A percentile compares a stretch with the other conserved stretches of the same genome.
Evolutionary conservation across 2,888 invertebrate genomes (phyloP).

Genomic region (Sarcophaga carnaria): DNA sequence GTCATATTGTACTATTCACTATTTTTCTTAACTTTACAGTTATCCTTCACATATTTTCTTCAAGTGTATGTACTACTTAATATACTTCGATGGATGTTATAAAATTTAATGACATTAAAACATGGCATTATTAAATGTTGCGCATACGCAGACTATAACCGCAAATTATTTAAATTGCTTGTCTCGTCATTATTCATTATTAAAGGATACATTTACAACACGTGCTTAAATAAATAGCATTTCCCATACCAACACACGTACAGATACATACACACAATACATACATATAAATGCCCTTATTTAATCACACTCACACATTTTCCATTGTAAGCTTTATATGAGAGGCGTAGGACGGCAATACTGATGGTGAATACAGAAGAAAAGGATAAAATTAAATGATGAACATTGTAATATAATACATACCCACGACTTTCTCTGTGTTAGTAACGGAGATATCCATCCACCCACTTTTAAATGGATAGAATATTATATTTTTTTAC

Average conservation of each 20-base stretch:
- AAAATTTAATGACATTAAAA: constrained; percentile 56
- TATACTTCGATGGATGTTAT: neutral
- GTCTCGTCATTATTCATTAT: constrained; percentile 81
- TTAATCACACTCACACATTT: neutral
- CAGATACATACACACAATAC: constrained; percentile 15
- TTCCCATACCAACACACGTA: constrained; percentile 34
- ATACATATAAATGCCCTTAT: neutral
- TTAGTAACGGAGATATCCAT: too few species aligned
- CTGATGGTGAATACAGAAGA: constrained; percentile 28
- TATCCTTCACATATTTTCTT: neutral
- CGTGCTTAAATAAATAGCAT: constrained; percentile 65
- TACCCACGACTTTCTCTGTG: neutral
- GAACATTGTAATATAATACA: constrained; percentile 70
- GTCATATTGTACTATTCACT: neutral
- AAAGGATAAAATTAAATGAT: constrained; percentile 70
- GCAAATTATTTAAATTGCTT: constrained; percentile 81
- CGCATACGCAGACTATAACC: constrained; percentile 80
- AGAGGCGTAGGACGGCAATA: neutral
- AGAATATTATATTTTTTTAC: too few species aligned
- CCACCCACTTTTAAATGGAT: too few species aligned
- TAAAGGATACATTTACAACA: constrained; percentile 75
- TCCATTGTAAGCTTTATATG: constrained; percentile 40
- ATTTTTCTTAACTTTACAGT: too few species aligned
- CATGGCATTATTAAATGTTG: constrained; percentile 77
- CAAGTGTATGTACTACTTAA: constrained; percentile 6